These are phyloP conservation scores for Ormyrus pomaceus DNA, from an alignment of 2,888 invertebrate genomes.

Conservation along the genomic window DNA sequence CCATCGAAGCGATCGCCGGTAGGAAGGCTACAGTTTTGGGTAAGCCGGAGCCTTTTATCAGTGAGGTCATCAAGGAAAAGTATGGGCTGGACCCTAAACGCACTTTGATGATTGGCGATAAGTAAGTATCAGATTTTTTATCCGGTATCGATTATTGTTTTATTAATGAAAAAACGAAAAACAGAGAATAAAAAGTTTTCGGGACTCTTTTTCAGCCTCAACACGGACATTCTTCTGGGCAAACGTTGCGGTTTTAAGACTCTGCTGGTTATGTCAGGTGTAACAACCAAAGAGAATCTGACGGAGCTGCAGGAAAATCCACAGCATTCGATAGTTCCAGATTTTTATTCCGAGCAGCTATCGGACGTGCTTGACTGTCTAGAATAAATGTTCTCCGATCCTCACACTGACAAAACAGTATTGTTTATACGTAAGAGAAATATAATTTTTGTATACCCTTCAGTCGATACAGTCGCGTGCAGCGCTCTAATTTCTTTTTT, in stretches of 20 bases:
- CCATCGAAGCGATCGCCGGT: conserved; percentile 88
- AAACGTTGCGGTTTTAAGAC: conserved; percentile 92
- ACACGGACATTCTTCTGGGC: conserved; percentile 94
- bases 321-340: conserved; percentile 70
- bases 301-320: conserved; percentile 71
- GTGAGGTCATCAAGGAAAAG: conserved; percentile 83
- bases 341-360: conserved; percentile 73
- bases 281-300: conserved; percentile 79
- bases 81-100: conserved; percentile 87
- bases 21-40: conserved; percentile 89
- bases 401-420: too few relatives aligned
- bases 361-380: conserved; percentile 67
- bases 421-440: too few relatives aligned
- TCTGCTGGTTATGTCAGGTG: conserved; percentile 91
- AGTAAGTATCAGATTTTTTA: conserved; percentile 74
- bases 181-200: too few relatives aligned
- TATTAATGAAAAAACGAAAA: too few relatives aligned
- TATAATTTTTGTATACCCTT: too few relatives aligned
- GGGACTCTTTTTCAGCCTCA: conserved; percentile 77
- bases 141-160: too few relatives aligned
- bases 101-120: conserved; percentile 95
- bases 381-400: too few relatives aligned
- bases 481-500: too few relatives aligned
- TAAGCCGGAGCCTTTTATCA: conserved; percentile 91
- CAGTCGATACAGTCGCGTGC: too few relatives aligned